Evolutionary conservation across 1,140 invertebrate genomes (phyloP).

Genomic region (Drosophila pruinosa): DNA sequence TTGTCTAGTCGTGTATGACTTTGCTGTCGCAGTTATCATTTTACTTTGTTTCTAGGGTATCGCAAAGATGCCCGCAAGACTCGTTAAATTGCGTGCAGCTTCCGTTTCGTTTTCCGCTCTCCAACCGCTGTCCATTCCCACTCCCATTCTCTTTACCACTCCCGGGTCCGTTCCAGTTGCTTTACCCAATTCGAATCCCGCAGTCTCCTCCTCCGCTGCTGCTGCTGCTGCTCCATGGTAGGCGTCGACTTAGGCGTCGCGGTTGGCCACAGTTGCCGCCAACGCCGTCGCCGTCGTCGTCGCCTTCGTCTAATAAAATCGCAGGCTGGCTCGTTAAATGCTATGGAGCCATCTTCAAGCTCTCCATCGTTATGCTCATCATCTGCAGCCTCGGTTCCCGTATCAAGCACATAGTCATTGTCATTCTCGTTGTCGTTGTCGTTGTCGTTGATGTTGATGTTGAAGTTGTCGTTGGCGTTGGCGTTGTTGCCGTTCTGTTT

Average conservation of each 20-base stretch:
- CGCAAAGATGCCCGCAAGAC: slow-evolving; percentile 44
- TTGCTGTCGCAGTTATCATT: neutral
- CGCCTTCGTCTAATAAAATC: slow-evolving; percentile 47
- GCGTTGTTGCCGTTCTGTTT: neutral
- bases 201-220: too few species aligned
- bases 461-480: slow-evolving; percentile 23
- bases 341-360: neutral
- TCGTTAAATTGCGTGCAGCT: slow-evolving; percentile 62
- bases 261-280: slow-evolving; percentile 27
- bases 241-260: slow-evolving; percentile 9
- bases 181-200: neutral
- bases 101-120: slow-evolving; percentile 6
- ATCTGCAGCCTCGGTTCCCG: neutral
- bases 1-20: too few species aligned
- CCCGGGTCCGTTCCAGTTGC: too few species aligned
- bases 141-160: neutral
- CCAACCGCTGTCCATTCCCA: neutral
- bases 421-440: neutral
- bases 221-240: neutral
- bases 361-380: slow-evolving; percentile 1
- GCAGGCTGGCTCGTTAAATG: slow-evolving; percentile 38
- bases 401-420: neutral
- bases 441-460: neutral
- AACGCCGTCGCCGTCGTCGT: neutral
- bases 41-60: slow-evolving; percentile 22